Percentiles rank a stretch among this genome's conserved stretches.
Conservation (phyloP, 2,888 invertebrate species). For the Dione juno region DNA sequence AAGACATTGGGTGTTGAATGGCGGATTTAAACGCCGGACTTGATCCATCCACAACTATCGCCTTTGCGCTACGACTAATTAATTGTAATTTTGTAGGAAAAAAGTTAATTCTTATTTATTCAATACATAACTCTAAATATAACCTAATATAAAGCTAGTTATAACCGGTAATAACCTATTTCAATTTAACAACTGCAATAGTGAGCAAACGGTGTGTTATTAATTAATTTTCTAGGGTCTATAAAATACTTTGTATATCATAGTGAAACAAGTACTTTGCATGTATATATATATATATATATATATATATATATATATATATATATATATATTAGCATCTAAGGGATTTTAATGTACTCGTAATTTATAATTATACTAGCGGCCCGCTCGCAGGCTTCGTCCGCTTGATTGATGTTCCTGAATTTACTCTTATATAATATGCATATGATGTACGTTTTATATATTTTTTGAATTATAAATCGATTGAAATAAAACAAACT, state of each 20-base stretch:
- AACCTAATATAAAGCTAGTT: neutral
- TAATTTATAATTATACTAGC: too few relatives aligned
- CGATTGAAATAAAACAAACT: too few relatives aligned
- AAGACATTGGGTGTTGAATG: too few relatives aligned
- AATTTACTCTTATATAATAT: too few relatives aligned
- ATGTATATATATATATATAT: slow-evolving; percentile 1
- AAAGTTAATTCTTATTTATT: neutral
- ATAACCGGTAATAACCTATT: slow-evolving; percentile 1
- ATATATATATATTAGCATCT: slow-evolving; percentile 2
- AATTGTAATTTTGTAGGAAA: neutral
- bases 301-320: slow-evolving; percentile 7
- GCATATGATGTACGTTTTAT: too few relatives aligned
- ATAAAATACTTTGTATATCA: slow-evolving; percentile 23
- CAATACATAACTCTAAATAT: neutral
- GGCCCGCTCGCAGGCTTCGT: too few relatives aligned
- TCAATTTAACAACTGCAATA: slow-evolving; percentile 8
- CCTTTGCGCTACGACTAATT: too few relatives aligned
- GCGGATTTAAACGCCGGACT: too few relatives aligned
- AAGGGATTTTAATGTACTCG: neutral
- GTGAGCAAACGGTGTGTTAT: neutral
- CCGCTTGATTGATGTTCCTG: too few relatives aligned
- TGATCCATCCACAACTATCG: too few relatives aligned
- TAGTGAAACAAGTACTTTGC: neutral
- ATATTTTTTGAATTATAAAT: too few relatives aligned
- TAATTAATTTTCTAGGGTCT: slow-evolving; percentile 8